phyloP scores from a whole-genome alignment of 2,113 vertebrate species.

The Phocoena phocoena region DNA sequence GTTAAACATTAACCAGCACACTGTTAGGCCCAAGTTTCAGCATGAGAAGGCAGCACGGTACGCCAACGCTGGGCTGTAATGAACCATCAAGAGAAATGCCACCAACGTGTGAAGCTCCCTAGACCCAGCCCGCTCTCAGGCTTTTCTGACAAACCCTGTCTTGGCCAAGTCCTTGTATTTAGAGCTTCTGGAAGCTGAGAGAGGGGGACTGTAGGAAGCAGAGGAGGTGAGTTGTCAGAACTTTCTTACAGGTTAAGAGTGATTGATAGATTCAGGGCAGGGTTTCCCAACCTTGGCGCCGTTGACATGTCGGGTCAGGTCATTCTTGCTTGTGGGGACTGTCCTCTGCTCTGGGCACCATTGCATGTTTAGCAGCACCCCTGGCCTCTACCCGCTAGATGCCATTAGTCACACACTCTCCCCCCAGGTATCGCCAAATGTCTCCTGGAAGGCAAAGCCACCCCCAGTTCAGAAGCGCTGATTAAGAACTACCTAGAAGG shows the following conservation, averaged over 20 bases:
- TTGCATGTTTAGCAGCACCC: neutral
- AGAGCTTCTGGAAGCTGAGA: neutral
- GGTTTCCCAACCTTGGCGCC: neutral
- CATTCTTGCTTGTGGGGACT: neutral
- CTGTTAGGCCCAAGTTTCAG: fast-evolving
- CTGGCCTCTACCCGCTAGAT: neutral
- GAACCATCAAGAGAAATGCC: neutral
- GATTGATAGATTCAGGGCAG: neutral
- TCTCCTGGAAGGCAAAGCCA: neutral
- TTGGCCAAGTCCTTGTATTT: neutral
- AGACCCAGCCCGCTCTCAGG: neutral
- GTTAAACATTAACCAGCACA: neutral
- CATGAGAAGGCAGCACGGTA: neutral
- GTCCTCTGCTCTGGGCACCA: neutral
- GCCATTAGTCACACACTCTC: neutral
- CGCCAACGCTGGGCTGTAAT: neutral
- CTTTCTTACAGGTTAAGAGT: neutral
- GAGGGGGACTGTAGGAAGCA: neutral
- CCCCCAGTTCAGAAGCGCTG: neutral
- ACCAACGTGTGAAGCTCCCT: neutral
- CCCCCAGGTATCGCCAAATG: neutral
- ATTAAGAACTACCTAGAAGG: neutral
- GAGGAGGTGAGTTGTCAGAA: neutral
- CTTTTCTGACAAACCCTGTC: neutral
- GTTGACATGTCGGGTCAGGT: neutral